Evolutionary conservation across 1,140 invertebrate species (phyloP).

Genomic region (Bombus affinis): DNA sequence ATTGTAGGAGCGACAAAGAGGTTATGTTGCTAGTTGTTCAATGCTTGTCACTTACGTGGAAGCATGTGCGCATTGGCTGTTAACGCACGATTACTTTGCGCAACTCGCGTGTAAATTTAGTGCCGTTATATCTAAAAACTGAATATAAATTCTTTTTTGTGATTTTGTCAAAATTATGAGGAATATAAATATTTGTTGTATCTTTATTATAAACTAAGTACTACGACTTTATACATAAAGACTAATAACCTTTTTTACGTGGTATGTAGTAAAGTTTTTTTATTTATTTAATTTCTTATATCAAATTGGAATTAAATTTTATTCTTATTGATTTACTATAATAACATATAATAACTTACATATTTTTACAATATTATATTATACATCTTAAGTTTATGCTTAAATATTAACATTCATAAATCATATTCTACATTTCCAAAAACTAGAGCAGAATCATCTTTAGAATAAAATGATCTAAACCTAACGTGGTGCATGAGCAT

Average conservation of each 20-base stretch:
- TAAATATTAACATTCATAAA: background rate
- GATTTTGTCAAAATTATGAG: no score
- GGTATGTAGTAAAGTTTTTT: background rate
- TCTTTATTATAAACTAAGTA: background rate
- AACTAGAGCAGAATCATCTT: background rate
- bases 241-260: background rate
- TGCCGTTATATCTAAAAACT: background rate
- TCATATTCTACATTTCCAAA: background rate
- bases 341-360: background rate
- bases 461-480: background rate
- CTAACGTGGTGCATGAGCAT: background rate
- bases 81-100: background rate
- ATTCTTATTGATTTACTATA: background rate
- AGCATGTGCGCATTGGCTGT: slow-evolving; percentile 35
- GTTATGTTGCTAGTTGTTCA: slow-evolving; percentile 38
- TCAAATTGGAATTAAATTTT: background rate
- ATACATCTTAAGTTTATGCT: background rate
- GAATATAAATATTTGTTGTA: background rate
- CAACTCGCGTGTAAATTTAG: slow-evolving; percentile 1
- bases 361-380: background rate
- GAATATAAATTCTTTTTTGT: background rate
- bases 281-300: background rate
- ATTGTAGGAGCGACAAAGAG: background rate
- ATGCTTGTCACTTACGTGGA: slow-evolving; percentile 60
- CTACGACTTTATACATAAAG: background rate